These are phyloP conservation scores for Anastrepha obliqua DNA, from an alignment of 1,140 invertebrate genomes.

Conservation along the genomic window DNA sequence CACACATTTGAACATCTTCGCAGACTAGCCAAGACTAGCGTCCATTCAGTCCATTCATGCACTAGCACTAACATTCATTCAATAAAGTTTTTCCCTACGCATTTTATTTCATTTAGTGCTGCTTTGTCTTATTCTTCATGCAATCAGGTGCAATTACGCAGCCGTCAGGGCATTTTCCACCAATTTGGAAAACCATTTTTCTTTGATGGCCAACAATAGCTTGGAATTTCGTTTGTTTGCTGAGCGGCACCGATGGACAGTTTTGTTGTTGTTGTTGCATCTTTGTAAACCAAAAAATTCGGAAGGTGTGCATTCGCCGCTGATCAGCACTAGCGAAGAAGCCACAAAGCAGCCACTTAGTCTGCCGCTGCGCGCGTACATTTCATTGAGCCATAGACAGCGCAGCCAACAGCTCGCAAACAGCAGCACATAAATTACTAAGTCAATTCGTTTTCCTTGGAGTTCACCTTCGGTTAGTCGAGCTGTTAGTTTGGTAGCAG, in stretches of 20 bases:
- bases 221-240: slow-evolving; percentile 42
- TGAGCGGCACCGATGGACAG: not conserved
- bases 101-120: slow-evolving; percentile 16
- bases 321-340: not conserved
- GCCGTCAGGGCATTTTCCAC: slow-evolving; percentile 36
- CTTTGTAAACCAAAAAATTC: not conserved
- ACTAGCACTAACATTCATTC: not conserved
- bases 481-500: not conserved
- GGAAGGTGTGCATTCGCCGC: not conserved
- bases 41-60: slow-evolving; percentile 8
- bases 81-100: slow-evolving; percentile 3
- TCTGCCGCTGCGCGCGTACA: not conserved
- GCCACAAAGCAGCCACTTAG: slow-evolving; percentile 4
- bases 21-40: not conserved
- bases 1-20: not conserved
- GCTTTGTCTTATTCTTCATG: slow-evolving; percentile 18
- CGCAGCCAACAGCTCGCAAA: not conserved
- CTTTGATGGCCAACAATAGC: slow-evolving; percentile 15
- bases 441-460: not conserved
- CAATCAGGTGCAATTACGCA: slow-evolving; percentile 51
- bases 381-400: not conserved
- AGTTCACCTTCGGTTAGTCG: not conserved
- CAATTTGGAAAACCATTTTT: slow-evolving; percentile 31
- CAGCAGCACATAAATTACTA: slow-evolving; percentile 16
- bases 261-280: not conserved